Conservation (phyloP, 1,140 invertebrate genomes). For the Conopomorpha cramerella region DNA sequence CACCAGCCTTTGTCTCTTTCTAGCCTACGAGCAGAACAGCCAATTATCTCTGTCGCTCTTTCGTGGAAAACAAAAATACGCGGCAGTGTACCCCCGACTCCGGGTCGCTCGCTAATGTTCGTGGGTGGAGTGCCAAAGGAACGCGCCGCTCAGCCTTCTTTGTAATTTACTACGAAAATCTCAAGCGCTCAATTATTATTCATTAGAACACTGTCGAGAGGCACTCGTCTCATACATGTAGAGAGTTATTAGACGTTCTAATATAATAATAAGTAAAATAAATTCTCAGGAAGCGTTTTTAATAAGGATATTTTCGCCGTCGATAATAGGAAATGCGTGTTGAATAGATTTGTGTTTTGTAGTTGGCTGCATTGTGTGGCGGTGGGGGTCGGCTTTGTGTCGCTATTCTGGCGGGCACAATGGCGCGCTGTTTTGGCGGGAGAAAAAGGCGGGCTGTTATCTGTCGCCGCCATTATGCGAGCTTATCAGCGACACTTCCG, state of each 20-base stretch:
- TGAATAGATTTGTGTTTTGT: no score
- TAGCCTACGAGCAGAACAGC: constrained; percentile 8
- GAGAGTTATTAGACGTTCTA: no score
- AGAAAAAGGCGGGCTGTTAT: constrained; percentile 58
- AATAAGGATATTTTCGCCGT: no score
- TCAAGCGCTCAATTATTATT: no score
- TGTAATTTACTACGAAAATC: constrained; percentile 50
- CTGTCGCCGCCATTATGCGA: constrained; percentile 52
- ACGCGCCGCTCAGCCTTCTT: constrained; percentile 32
- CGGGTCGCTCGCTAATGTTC: constrained; percentile 39
- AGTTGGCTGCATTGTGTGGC: constrained; percentile 19
- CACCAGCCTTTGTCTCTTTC: constrained; percentile 45
- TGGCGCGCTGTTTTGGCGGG: constrained; percentile 42
- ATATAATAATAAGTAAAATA: no score
- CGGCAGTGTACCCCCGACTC: constrained; percentile 27
- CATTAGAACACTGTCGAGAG: no score
- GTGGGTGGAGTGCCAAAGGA: constrained; percentile 26
- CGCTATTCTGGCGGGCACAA: constrained; percentile 32
- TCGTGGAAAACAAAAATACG: constrained; percentile 55
- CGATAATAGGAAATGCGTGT: no score
- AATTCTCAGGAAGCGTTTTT: no score
- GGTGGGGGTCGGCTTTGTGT: constrained; percentile 34
- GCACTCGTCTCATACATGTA: no score
- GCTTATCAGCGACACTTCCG: constrained; percentile 56
- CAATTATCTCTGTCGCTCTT: constrained; percentile 18